Conservation (phyloP, 2,113 vertebrate genomes). For the Zonotrichia leucophrys region DNA sequence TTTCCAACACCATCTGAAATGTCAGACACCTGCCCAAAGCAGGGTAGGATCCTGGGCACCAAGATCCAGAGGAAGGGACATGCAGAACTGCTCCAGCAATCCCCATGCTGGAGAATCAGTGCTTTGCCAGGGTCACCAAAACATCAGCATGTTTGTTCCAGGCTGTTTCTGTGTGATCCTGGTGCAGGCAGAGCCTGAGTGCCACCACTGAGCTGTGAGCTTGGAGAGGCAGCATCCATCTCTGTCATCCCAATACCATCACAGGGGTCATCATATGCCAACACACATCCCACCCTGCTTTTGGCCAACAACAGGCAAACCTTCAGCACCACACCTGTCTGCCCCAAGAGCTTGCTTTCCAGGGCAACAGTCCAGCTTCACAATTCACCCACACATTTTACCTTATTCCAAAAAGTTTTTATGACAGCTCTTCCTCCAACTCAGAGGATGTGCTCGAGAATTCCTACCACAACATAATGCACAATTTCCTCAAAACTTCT, state of each 20-base stretch:
- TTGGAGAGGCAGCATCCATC: accelerated
- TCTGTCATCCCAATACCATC: no score
- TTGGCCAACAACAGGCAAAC: neutral
- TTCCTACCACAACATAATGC: neutral
- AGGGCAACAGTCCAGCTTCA: neutral
- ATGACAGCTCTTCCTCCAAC: neutral
- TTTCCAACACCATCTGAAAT: accelerated
- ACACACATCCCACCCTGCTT: neutral
- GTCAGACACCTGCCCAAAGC: neutral
- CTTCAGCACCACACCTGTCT: neutral
- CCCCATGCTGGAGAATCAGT: accelerated
- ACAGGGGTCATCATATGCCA: neutral
- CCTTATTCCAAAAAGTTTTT: neutral
- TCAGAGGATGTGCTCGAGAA: neutral
- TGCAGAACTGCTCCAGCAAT: neutral
- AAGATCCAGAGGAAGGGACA: neutral
- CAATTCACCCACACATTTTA: neutral
- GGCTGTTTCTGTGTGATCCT: neutral
- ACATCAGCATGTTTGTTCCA: neutral
- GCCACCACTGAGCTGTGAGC: neutral
- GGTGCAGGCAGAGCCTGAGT: neutral
- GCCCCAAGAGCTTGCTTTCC: neutral
- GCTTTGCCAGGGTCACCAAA: neutral
- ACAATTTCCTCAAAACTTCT: neutral
- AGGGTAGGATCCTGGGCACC: neutral